These are phyloP conservation scores for Brachyhypopomus occidentalis DNA, from an alignment of 2,113 vertebrate species.

Conservation along the genomic window DNA sequence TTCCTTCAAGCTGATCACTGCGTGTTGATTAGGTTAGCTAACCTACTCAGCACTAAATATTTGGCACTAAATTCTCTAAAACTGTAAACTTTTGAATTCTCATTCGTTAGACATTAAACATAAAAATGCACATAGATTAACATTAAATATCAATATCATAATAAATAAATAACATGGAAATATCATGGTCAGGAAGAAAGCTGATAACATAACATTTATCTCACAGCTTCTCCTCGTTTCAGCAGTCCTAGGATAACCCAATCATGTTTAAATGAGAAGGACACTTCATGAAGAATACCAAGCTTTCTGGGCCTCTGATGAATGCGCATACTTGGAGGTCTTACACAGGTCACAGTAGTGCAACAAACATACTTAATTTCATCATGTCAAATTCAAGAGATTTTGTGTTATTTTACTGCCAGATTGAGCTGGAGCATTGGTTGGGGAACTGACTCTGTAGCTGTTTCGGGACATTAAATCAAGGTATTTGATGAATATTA, in stretches of 20 bases:
- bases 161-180: constrained; percentile 18
- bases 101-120: constrained; percentile 41
- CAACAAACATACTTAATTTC: constrained; percentile 31
- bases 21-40: constrained; percentile 9
- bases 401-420: constrained; percentile 10
- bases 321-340: constrained; percentile 19
- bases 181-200: constrained; percentile 25
- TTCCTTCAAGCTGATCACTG: neutral
- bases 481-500: neutral
- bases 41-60: constrained; percentile 14
- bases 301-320: neutral
- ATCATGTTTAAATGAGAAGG: constrained; percentile 35
- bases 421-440: neutral
- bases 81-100: constrained; percentile 18
- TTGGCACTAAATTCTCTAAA: constrained; percentile 18
- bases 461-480: constrained; percentile 9
- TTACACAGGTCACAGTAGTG: constrained; percentile 23
- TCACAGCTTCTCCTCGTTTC: constrained; percentile 36
- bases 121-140: constrained; percentile 55
- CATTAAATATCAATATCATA: constrained; percentile 44
- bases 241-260: constrained; percentile 34
- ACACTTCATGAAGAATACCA: constrained; percentile 45
- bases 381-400: neutral
- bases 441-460: constrained; percentile 8
- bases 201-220: constrained; percentile 44